Evolutionary conservation across 1,140 invertebrate species (phyloP).

Genomic region (Anthonomus grandis): DNA sequence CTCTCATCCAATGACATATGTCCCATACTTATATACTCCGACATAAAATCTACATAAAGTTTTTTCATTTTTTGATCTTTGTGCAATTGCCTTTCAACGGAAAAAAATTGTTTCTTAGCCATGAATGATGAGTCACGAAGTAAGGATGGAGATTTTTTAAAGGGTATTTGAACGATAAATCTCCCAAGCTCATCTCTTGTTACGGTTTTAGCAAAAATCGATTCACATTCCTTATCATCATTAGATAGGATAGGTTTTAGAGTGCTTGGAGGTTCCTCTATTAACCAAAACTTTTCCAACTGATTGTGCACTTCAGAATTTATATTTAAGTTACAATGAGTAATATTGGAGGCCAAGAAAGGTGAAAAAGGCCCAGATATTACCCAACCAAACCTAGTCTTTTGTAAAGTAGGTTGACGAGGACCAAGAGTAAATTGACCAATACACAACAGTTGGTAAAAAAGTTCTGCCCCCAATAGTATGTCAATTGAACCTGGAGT

Average conservation of each 20-base stretch:
- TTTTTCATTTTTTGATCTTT: not conserved
- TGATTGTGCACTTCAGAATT: too few relatives aligned
- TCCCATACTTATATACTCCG: slow-evolving; percentile 29
- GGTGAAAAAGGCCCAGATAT: not conserved
- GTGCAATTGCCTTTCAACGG: not conserved
- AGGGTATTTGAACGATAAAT: not conserved
- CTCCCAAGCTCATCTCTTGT: too few relatives aligned
- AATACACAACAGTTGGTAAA: not conserved
- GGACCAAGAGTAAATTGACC: not conserved
- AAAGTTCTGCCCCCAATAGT: slow-evolving; percentile 6
- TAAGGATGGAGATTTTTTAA: not conserved
- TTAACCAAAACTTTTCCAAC: too few relatives aligned
- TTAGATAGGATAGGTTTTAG: too few relatives aligned
- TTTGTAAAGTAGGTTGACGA: slow-evolving; percentile 7
- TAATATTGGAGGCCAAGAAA: too few relatives aligned
- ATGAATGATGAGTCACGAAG: not conserved
- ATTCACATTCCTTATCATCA: too few relatives aligned
- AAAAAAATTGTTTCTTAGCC: not conserved
- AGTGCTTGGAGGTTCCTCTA: too few relatives aligned
- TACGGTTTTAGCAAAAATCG: too few relatives aligned
- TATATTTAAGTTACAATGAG: too few relatives aligned
- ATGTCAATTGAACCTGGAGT: slow-evolving; percentile 4
- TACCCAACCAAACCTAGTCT: slow-evolving; percentile 8
- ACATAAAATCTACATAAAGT: slow-evolving; percentile 36
- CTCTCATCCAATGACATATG: slow-evolving; percentile 28